Evolutionary conservation across 1,140 invertebrate genomes (phyloP), one percentile per base, ranked within the genome.

Genomic region (Anadara kagoshimensis): DNA sequence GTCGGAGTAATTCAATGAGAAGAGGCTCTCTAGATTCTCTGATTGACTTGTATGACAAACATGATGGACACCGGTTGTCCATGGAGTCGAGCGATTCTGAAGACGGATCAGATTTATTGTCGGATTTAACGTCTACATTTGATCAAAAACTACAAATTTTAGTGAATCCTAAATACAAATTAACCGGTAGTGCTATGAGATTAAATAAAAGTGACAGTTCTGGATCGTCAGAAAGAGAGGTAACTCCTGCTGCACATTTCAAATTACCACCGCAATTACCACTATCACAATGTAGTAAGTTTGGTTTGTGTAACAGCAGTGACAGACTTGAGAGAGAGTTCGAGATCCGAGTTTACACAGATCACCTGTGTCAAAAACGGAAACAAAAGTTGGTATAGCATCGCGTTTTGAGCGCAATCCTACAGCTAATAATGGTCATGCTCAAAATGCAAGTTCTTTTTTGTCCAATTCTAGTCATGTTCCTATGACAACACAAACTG

Each of bases 131-230:
- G 16, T 92, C 93, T 62, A 93, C 93, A 5, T 92, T 94, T 80
- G 94, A 95, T 83, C 92, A 93, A 71, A 95, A 94, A 88, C 90
- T 94, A 84, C 91, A 92, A 54, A 92, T 91, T 20, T 81, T 94
- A 54, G 85, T 85, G 14, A 88, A 82, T 57, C 87, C 79, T 20
- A 85, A 83, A 75, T 84, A 80, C 70, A 80, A 79, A 49, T 77
- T 84, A 3, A 76, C 73, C 51, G 74, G 77, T 26, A 70, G 70
- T 49, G 63, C 71, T 20, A 73, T 95, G 86, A 93, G 93, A 83
- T 94, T 94, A 85, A 92, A 94, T 66, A 83, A 80, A 91, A 93
- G 11, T 93, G 94, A 57, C 22, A 69, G 72, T 58, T 64, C 67
- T 16, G 56, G 22, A 29, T 68, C 45, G 58, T 73, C 71, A 20